Base-by-base conservation (phyloP, 2,797 vertebrate genomes). In the Rhabdophis nuchalis region DNA sequence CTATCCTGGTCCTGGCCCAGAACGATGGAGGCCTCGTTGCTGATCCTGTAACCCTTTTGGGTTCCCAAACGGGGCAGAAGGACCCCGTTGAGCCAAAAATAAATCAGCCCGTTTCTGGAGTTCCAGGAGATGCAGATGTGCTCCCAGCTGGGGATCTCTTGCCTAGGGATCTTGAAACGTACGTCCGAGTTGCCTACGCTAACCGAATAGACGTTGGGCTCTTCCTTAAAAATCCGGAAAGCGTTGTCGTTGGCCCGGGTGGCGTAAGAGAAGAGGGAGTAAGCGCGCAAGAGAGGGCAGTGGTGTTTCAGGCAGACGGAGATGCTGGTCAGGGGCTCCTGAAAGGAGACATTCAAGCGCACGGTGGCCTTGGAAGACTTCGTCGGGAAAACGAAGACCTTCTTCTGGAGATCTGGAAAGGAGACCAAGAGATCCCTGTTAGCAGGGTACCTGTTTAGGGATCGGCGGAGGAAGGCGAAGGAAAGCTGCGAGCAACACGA, bases 381-480 rank as follows among this genome's bases (percentile, higher is more conserved):
- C 90, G 41, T 89, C 8, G 98, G 97, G 90, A 98, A 98, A 46
- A 96, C 94, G 53, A 98, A 96, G 91, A 96, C 96, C 82, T 97
- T 97, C n/a, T 94, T 91, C 3, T 58, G 89, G 86, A 98, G 94
- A 92, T 98, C 98, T 92, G 52, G 54, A 25, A 25, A 32, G 52
- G 2, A 77, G 64, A 87, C 8, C 16, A 10, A 41, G 68, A 77
- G 32, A 77, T 10, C 32, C 20, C 32, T 10, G 32, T 77, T 77
- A 77, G 68, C 1, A 9, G 3, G 32, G 6, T 1, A 36, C 16
- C 32, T 77, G 14, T 20, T n/a, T 64, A n/a, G 61, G 1, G 16
- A 16, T 36, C n/a, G 36, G 32, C 1, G 2, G 2, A 54, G 18
- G 61, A n/a, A 64, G 2, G 29, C 0, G 29, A 64, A 61, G 11